These are phyloP conservation scores for Drosophila jambulina DNA, from an alignment of 1,140 invertebrate species.

Conservation along the genomic window DNA sequence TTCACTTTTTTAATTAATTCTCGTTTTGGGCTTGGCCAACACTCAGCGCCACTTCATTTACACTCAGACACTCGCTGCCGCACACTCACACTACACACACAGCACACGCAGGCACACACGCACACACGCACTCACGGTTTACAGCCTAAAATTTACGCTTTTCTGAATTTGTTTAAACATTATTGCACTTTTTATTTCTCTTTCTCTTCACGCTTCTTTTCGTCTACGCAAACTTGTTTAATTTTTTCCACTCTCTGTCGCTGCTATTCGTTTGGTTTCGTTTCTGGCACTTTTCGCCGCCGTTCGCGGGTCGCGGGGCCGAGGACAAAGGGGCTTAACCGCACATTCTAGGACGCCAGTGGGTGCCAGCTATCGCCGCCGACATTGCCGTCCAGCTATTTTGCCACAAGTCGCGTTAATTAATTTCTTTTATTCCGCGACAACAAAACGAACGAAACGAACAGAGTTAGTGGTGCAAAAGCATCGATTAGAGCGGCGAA, in stretches of 20 bases:
- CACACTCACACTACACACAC: conserved; percentile 48
- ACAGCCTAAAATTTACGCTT: conserved; percentile 57
- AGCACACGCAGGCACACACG: conserved; percentile 36
- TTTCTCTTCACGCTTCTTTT: conserved; percentile 60
- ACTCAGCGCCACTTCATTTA: conserved; percentile 47
- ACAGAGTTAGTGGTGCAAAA: neutral
- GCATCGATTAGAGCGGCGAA: too few relatives aligned
- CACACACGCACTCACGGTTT: conserved; percentile 28
- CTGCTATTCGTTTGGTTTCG: conserved; percentile 54
- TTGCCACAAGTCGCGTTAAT: conserved; percentile 13
- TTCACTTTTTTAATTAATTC: conserved; percentile 44
- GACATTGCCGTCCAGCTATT: conserved; percentile 24
- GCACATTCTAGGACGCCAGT: conserved; percentile 23
- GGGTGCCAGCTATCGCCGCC: conserved; percentile 32
- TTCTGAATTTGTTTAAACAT: conserved; percentile 46
- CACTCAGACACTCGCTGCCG: conserved; percentile 33
- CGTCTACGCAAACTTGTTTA: conserved; percentile 70
- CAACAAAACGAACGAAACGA: conserved; percentile 8
- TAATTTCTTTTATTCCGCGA: conserved; percentile 23
- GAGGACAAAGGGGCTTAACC: conserved; percentile 9
- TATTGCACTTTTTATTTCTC: conserved; percentile 41
- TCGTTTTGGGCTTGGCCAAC: conserved; percentile 73
- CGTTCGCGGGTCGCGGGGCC: conserved; percentile 10
- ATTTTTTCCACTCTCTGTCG: conserved; percentile 37
- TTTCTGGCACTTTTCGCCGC: conserved; percentile 54